These are phyloP conservation scores for Ormyrus labotus DNA, from an alignment of 2,888 invertebrate genomes.

Conservation along the genomic window DNA sequence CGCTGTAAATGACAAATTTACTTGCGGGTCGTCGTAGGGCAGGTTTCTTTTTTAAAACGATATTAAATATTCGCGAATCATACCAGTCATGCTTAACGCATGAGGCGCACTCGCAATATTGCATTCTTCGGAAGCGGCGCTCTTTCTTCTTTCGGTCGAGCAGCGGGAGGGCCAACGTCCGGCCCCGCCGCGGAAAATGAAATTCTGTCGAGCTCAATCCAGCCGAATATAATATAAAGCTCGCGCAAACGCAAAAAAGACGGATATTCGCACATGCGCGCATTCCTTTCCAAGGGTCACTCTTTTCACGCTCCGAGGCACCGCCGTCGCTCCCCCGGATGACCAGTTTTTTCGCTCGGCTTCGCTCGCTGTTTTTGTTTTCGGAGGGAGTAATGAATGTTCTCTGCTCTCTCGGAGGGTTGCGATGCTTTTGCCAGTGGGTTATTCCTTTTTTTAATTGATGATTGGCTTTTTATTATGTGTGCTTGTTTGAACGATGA, in stretches of 20 bases:
- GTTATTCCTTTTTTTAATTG: background rate
- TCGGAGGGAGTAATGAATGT: background rate
- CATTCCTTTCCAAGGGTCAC: conserved; percentile 43
- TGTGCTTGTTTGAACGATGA: background rate
- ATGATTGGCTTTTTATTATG: conserved; percentile 12
- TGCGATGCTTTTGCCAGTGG: background rate
- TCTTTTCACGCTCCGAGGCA: conserved; percentile 40
- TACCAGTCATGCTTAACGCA: conserved; percentile 17
- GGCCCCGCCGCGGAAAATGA: conserved; percentile 61
- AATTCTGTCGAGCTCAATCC: conserved; percentile 65
- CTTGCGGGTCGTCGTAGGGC: too few relatives aligned
- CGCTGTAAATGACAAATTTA: too few relatives aligned
- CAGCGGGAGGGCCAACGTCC: background rate
- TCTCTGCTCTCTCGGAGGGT: background rate
- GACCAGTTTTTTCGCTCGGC: conserved; percentile 1
- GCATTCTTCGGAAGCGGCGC: conserved; percentile 36
- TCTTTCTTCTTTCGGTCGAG: conserved; percentile 31
- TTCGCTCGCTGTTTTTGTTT: background rate
- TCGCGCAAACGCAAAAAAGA: background rate
- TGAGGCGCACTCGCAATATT: conserved; percentile 22
- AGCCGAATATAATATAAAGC: background rate
- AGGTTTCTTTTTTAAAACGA: background rate
- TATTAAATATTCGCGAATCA: conserved; percentile 52
- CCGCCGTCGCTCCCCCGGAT: background rate
- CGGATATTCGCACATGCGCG: conserved; percentile 17